A percentile compares a stretch with the other conserved stretches of the same genome.
These are phyloP conservation scores for Prunella strophiata DNA, from an alignment of 2,797 vertebrate genomes.

Conservation along the genomic window DNA sequence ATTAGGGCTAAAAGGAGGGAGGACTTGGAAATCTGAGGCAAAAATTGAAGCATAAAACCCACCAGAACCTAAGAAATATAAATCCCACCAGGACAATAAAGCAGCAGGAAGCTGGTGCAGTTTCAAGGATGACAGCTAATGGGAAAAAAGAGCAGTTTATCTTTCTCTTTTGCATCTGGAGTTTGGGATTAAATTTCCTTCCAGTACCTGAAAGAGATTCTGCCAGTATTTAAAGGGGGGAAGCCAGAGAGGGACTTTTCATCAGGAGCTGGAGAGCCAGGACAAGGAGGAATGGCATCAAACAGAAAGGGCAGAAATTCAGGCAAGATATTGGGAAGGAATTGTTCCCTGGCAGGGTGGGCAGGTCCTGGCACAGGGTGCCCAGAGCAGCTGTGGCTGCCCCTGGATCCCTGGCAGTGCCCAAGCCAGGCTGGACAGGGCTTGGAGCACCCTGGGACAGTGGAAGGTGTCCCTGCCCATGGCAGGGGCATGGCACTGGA, in stretches of 20 bases:
- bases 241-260: neutral
- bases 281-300: neutral
- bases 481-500: neutral
- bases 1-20: neutral
- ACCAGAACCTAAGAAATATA: neutral
- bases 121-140: neutral
- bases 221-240: rapidly evolving
- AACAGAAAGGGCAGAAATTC: neutral
- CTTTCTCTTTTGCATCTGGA: neutral
- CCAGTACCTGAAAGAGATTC: neutral
- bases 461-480: neutral
- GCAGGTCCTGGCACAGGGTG: neutral
- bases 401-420: neutral
- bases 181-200: neutral
- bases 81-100: neutral
- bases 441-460: neutral
- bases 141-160: neutral
- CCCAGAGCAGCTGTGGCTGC: neutral
- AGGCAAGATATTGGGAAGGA: neutral
- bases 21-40: neutral
- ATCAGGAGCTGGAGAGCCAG: too few relatives aligned
- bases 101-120: neutral
- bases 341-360: rapidly evolving
- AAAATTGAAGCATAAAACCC: neutral
- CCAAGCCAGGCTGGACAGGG: neutral